Conservation (phyloP, 2,113 vertebrate species). For the Gymnobelideus leadbeateri region DNA sequence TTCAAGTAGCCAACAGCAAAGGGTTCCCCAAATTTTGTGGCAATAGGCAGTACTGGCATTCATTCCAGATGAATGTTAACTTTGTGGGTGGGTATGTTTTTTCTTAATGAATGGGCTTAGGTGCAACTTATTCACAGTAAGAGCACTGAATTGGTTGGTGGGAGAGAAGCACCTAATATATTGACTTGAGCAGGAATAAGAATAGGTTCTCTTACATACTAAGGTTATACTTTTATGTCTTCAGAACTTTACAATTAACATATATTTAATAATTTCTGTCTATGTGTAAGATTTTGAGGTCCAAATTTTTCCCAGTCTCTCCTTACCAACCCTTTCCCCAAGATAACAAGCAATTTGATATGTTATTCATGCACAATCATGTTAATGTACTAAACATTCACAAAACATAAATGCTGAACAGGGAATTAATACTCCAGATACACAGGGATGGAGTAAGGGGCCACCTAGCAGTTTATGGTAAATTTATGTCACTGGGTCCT, state of each 20-base stretch:
- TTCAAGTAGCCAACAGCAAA: conserved; percentile 41
- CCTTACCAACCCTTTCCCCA: no score
- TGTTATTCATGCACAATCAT: no score
- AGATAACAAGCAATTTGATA: no score
- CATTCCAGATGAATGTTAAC: neutral
- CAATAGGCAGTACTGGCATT: neutral
- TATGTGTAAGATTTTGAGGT: neutral
- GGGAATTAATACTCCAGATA: neutral
- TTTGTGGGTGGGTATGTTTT: conserved; percentile 24
- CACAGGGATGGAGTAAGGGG: neutral
- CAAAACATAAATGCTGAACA: neutral
- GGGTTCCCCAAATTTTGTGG: conserved; percentile 44
- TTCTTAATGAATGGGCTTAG: neutral
- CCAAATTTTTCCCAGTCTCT: no score
- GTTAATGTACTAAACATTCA: neutral
- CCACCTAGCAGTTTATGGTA: neutral
- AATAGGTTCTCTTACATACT: neutral
- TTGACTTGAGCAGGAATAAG: neutral
- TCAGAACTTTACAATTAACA: neutral
- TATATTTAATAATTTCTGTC: neutral
- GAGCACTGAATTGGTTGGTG: neutral
- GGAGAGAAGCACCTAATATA: neutral
- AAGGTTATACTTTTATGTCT: neutral
- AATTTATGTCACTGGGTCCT: neutral
- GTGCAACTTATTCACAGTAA: neutral